Evolutionary conservation across 2,113 vertebrate species (phyloP), one percentile per base, ranked within the genome.

Genomic region (Catharus bicknelli): DNA sequence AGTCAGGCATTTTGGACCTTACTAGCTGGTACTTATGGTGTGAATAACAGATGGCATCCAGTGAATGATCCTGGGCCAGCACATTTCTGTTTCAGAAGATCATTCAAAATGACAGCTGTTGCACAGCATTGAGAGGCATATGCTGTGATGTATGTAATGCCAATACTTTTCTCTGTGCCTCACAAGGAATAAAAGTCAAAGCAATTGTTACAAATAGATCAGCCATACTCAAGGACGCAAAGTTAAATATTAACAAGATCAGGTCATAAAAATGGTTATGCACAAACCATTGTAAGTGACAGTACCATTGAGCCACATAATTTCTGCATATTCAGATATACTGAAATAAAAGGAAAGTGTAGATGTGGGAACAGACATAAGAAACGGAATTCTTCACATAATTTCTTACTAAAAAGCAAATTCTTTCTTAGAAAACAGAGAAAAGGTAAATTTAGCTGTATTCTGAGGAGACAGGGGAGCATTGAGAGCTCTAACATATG

Each of bases 41-140:
- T 79, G 92, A 95, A 95, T 54, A 92, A 90, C 92, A 94, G 94
- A 95, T 92, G 95, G 95, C 67, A 92, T 59, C 58, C 77, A 96
- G 67, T 69, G 74, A 93, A 42, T 48, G 89, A 87, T 79, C 77
- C 59, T 20, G 51, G 84, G 89, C 91, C 92, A 96, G 89, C 50
- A 94, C 78, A 83, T 92, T 94, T 94, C 62, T 90, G 42, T 73
- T 95, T 76, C 83, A 95, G 89, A 95, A 90, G 77, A 96, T 93
- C 80, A 92, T 82, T 96, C 77, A 92, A 95, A 95, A 84, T 80
- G 90, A 94, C 91, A 96, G 94, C 74, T 96, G 92, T 84, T 95
- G 88, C 83, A 90, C 83, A 95, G 84, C 83, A 87, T 16, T 61
- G 74, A 79, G 74, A 90, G 84, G 78, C 92, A 90, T 89, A 93